Base-by-base conservation (phyloP, 2,888 invertebrate species). In the Acrobasis repandana region DNA sequence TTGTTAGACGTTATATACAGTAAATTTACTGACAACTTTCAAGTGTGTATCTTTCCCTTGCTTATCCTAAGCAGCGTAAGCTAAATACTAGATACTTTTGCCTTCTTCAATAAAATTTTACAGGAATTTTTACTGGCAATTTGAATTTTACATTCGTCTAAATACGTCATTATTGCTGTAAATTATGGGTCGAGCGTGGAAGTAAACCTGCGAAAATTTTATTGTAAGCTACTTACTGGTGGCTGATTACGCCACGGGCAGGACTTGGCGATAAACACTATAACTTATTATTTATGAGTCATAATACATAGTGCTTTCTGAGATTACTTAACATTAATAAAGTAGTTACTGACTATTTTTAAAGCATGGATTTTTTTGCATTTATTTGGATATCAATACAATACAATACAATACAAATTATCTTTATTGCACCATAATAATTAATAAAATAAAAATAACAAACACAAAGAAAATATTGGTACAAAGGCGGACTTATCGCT, bases 161-260 rank as follows among this genome's bases (percentile, higher is more conserved):
- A 52, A 33, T 52, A 52, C 16, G 34, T 36, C 36, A 52, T 50
- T 52, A 52, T 36, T 52, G 34, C 36, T 36, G 34, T 34, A 36
- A 36, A 52, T 52, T 52, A 36, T 36, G 15, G 52, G 36, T 10
- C 36, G 11, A 52, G 16, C 49, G 52, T 4, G 33, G 8, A 52
- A 52, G 52, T 34, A 16, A 52, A 52, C 36, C 52, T 36, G 36
- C 10, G 34, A 33, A 36, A 33, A 11, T 49, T 54, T 20, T 38
- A 43, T 56, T 38, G 20, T 38, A 20, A 20, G 43, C 43, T 54
- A n/a, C 46, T 46, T 18, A 56, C 18, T 9, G 4, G 46, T 36
- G 34, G 76, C 70, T 77, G 75, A 80, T 81, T 79, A 76, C 80
- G 83, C 81, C 82, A 82, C 82, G 79, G 76, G 75, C 73, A 67